Evolutionary conservation across 2,797 vertebrate species (phyloP), one percentile per base, ranked within the genome.

Genomic region (Semotilus atromaculatus): DNA sequence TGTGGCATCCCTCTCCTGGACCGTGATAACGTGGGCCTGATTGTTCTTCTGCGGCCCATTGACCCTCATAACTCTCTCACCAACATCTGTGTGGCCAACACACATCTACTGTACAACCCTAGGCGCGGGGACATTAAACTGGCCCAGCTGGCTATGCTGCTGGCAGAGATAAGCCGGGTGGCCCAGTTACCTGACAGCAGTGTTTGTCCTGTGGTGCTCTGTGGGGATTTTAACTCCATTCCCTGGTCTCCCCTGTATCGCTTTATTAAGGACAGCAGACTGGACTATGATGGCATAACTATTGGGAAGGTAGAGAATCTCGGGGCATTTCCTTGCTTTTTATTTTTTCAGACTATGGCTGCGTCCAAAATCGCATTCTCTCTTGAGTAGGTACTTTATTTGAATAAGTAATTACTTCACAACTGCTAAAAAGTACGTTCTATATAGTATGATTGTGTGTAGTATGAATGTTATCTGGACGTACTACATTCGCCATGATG

Each of bases 221-320:
- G 98, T 64, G 98, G 98, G 3, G 98, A 99, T 88, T 97, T 99
- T 86, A 99, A 99, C 94, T 97, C 98, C 5, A 96, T 97, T 34
- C 98, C 98, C 55, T 92, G 93, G 78, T 99, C 98, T 87, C 98
- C 98, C 0, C 84, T 99, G 34, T 97, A 97, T 95, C 93, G 84
- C 84, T 98, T 99, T 82, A 95, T 99, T 93, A 97, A 94, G 86
- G 94, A 95, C 38, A 97, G 97, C 68, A 90, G 91, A 80, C 93
- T 99, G 91, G 93, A 97, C 77, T 99, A 97, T 80, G 88, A 90
- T 86, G 96, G 96, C 43, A 92, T 99, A 66, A 91, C 95, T 68
- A 96, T 96, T 45, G 93, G 96, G 85, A 96, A 94, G 96, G 98
- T 98, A 94, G 91, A 58, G 14, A 10, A 38, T 77, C 19, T 43